phyloP scores from a whole-genome alignment of 2,113 vertebrate species.

The Cyprinodon tularosa region DNA sequence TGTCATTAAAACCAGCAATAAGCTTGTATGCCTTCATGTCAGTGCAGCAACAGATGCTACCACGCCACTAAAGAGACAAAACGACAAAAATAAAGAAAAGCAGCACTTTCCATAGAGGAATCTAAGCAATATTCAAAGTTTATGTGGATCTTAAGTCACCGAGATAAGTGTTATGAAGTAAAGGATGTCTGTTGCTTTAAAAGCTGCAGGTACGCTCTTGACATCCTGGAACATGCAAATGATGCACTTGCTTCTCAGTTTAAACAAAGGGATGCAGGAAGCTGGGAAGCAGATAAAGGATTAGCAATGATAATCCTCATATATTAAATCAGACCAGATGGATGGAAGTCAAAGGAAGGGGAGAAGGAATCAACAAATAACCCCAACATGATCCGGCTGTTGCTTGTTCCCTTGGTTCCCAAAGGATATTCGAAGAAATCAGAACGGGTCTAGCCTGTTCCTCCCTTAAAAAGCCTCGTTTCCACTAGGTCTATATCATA shows the following conservation, averaged over 20 bases:
- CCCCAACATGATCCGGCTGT: not conserved
- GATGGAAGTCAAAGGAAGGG: conserved; percentile 8
- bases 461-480: conserved; percentile 23
- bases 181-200: not conserved
- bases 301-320: conserved; percentile 1
- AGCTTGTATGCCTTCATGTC: conserved; percentile 77
- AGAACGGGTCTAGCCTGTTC: not conserved
- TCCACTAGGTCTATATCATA: conserved; percentile 47
- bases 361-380: conserved; percentile 8
- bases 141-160: conserved; percentile 41
- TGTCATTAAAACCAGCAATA: conserved; percentile 71
- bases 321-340: conserved; percentile 13
- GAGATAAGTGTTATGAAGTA: conserved; percentile 13
- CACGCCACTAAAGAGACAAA: conserved; percentile 21
- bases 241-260: conserved; percentile 33
- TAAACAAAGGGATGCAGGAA: conserved; percentile 25
- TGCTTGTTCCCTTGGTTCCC: conserved; percentile 15
- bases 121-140: conserved; percentile 37
- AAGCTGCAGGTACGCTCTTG: conserved; percentile 7
- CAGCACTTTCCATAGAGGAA: conserved; percentile 39
- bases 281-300: not conserved
- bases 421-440: conserved; percentile 10
- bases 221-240: conserved; percentile 4
- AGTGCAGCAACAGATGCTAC: conserved; percentile 73
- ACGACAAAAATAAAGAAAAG: conserved; percentile 5